Conservation (phyloP, 92 coral and sea anemone genomes). For the Porites rus region DNA sequence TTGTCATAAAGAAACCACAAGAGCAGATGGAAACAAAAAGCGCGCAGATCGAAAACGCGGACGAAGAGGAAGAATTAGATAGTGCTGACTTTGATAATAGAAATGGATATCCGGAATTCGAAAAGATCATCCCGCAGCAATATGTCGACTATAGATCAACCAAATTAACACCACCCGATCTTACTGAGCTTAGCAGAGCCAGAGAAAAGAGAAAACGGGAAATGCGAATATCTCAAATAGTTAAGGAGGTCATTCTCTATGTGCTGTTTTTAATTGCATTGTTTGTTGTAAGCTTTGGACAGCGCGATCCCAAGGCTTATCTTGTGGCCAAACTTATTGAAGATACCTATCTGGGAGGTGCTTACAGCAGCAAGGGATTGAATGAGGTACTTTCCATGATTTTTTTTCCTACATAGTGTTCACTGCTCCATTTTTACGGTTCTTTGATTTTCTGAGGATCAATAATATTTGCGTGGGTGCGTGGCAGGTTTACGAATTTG, state of each 20-base stretch:
- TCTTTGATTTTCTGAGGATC: no score
- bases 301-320: constrained; percentile 89
- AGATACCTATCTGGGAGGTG: constrained; percentile 79
- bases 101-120: constrained; percentile 7
- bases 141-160: not conserved
- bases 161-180: constrained; percentile 50
- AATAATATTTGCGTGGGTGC: no score
- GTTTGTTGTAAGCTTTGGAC: constrained; percentile 83
- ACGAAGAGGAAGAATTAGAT: constrained; percentile 23
- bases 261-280: constrained; percentile 78
- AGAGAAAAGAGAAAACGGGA: constrained; percentile 72
- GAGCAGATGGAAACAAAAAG: constrained; percentile 48
- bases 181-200: constrained; percentile 66
- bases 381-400: constrained; percentile 65
- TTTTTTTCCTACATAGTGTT: no score
- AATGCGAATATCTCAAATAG: constrained; percentile 77
- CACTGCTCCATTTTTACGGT: no score
- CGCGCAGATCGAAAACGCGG: not conserved
- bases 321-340: constrained; percentile 71
- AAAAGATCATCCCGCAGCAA: constrained; percentile 6
- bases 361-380: constrained; percentile 70
- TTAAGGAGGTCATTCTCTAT: constrained; percentile 80
- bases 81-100: not conserved
- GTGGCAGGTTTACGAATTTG: no score
- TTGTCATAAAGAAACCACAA: constrained; percentile 75